Evolutionary conservation across 2,888 invertebrate species (phyloP).

Genomic region (Drosophila suboccidentalis): DNA sequence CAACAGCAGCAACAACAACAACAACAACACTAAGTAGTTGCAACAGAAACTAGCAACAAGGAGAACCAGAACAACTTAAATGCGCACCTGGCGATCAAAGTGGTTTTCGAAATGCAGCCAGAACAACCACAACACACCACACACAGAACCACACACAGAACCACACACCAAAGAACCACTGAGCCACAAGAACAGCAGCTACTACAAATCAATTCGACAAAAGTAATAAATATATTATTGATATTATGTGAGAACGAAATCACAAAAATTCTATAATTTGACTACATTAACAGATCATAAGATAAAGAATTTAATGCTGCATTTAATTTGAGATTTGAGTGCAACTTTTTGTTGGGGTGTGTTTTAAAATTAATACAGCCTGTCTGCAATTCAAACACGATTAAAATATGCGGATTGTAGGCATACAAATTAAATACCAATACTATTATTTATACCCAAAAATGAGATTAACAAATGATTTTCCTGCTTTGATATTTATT

Average conservation of each 20-base stretch:
- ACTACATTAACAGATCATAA: slow-evolving; percentile 43
- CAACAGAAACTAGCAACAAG: slow-evolving; percentile 57
- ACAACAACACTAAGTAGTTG: slow-evolving; percentile 22
- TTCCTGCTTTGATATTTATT: too few species aligned
- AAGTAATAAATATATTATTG: slow-evolving; percentile 23
- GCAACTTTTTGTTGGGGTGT: not conserved
- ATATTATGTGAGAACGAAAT: slow-evolving; percentile 43
- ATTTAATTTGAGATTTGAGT: not conserved
- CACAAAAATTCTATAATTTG: slow-evolving; percentile 37
- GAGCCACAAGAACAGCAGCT: slow-evolving; percentile 37
- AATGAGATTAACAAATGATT: too few species aligned
- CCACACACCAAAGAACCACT: slow-evolving; percentile 1
- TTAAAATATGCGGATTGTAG: not conserved
- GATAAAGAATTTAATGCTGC: not conserved
- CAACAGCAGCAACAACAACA: slow-evolving; percentile 20
- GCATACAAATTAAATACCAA: not conserved
- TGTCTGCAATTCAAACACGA: not conserved
- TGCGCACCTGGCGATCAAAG: slow-evolving; percentile 76
- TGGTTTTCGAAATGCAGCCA: slow-evolving; percentile 72
- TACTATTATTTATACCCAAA: not conserved
- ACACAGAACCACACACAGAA: slow-evolving; percentile 3
- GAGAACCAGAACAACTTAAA: slow-evolving; percentile 77
- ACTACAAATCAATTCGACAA: slow-evolving; percentile 39
- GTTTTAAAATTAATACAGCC: not conserved
- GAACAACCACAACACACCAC: slow-evolving; percentile 32